These are phyloP conservation scores for Crocidura indochinensis DNA, from an alignment of 2,797 vertebrate species.

Conservation along the genomic window DNA sequence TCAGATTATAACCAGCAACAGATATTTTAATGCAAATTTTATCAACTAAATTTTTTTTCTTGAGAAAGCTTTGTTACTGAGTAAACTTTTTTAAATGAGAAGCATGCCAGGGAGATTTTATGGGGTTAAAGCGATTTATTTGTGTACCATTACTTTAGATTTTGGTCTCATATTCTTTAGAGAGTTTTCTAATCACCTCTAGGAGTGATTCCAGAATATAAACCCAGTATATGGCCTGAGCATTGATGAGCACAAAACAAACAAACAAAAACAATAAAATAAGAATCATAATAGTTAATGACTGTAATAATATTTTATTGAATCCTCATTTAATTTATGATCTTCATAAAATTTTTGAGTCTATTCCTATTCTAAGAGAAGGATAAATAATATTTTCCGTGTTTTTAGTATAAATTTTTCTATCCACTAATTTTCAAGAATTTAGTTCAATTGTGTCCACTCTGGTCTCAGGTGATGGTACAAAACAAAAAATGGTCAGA, in stretches of 20 bases:
- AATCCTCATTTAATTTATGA: conserved; percentile 16
- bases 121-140: no score
- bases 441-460: background rate
- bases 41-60: background rate
- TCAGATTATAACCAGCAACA: conserved; percentile 26
- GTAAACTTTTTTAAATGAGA: conserved; percentile 19
- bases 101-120: background rate
- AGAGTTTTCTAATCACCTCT: no score
- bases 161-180: no score
- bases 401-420: conserved; percentile 34
- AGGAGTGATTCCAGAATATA: no score
- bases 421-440: background rate
- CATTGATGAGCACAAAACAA: no score
- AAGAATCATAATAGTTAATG: conserved; percentile 23
- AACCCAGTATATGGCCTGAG: no score
- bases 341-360: conserved; percentile 31
- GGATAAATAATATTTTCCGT: background rate
- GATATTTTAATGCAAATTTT: conserved; percentile 40
- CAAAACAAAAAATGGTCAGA: conserved; percentile 8
- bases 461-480: background rate
- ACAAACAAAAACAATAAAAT: background rate
- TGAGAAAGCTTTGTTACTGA: background rate
- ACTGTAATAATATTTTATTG: conserved; percentile 1
- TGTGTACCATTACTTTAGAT: no score
- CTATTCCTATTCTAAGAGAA: conserved; percentile 18